Conservation (phyloP, 1,140 invertebrate genomes). For the Platyscapa corneri region DNA sequence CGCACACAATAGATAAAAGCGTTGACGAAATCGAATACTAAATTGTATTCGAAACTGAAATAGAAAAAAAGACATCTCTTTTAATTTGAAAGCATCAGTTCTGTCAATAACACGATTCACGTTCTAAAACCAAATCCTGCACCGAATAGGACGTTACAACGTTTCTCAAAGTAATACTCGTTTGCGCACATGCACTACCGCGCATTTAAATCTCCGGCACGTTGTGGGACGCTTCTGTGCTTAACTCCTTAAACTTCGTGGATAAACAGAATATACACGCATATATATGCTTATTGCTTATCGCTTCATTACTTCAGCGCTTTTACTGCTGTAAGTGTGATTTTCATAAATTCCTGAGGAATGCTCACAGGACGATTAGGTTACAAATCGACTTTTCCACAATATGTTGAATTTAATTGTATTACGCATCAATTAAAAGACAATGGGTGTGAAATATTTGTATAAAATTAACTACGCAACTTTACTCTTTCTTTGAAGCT, state of each 20-base stretch:
- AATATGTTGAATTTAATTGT: not conserved
- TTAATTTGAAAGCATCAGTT: not conserved
- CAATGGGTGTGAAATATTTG: too few relatives aligned
- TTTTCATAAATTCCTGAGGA: slow-evolving; percentile 15
- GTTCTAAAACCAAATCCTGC: not conserved
- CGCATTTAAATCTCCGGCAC: slow-evolving; percentile 50
- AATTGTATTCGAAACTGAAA: not conserved
- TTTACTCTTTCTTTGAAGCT: too few relatives aligned
- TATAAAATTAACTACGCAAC: too few relatives aligned
- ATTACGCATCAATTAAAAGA: too few relatives aligned
- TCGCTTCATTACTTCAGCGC: not conserved
- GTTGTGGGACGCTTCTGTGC: slow-evolving; percentile 35
- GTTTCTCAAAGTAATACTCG: slow-evolving; percentile 65
- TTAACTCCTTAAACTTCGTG: not conserved
- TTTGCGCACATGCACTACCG: slow-evolving; percentile 62
- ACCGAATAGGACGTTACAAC: slow-evolving; percentile 8
- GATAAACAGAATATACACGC: too few relatives aligned
- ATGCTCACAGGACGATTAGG: not conserved
- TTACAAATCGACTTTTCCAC: not conserved
- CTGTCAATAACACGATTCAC: slow-evolving; percentile 1
- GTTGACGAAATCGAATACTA: not conserved
- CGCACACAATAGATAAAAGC: not conserved
- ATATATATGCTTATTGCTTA: not conserved
- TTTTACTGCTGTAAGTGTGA: not conserved
- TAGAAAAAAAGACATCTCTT: not conserved